Base-by-base conservation (phyloP, 2,888 invertebrate genomes). In the Electrophaes corylata region DNA sequence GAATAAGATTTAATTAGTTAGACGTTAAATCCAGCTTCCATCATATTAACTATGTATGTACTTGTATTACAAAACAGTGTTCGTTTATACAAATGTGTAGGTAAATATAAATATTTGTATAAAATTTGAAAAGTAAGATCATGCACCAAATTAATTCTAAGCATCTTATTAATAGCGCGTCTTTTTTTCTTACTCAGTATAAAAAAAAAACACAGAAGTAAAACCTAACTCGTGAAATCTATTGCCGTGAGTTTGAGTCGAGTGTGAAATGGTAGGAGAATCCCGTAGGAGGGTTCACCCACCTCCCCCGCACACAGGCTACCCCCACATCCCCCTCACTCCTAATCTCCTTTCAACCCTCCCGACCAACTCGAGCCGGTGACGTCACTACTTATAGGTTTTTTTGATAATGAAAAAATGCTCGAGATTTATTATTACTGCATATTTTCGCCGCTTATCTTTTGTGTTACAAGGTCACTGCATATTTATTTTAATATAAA, bases 301-400 rank as follows among this genome's bases (percentile, higher is more conserved):
- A 11, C 67, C 76, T 69, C 79, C 76, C 78, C 78, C 81, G 73
- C 76, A 65, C 62, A 67, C 67, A 70, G 71, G 65, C 70, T 69
- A 53, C 70, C 75, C 79, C 72, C 77, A 70, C 75, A 67, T 49
- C 72, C 75, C 79, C 72, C 77, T 70, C 76, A 69, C 69, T 75
- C 84, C 88, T 88, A 88, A 89, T 88, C 86, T 82, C 84, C 84
- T 84, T 81, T 29, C 79, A 82, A 78, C 79, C 82, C 83, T 75
- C 83, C 86, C 79, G 66, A 65, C 75, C 71, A 79, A 76, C 73
- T 78, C 73, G 71, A 73, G 70, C 69, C 73, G 68, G 84, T 91
- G 91, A 91, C 91, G 91, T 91, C 91, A 91, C 87, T 75, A 81
- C 84, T 86, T 81, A 80, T 76, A 78, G 80, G 76, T 83, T 84